Conservation (phyloP, 2,797 vertebrate species). For the Pangasius mekongensis region DNA sequence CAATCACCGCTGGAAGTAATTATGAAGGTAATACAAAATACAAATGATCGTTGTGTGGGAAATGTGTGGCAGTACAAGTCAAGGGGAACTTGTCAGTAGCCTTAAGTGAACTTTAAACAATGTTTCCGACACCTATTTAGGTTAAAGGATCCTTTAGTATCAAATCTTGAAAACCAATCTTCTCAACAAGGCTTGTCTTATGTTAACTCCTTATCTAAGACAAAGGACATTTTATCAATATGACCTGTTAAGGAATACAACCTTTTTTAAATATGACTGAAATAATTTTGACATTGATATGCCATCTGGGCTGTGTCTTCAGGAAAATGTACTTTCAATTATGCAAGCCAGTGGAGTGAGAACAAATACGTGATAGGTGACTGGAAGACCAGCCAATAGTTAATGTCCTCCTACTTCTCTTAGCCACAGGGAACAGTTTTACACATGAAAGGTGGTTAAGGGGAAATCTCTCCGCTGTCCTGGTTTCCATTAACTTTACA, state of each 20-base stretch:
- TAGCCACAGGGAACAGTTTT: slow-evolving; percentile 63
- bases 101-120: neutral
- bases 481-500: slow-evolving; percentile 47
- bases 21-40: slow-evolving; percentile 24
- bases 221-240: slow-evolving; percentile 29
- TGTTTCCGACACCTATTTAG: neutral
- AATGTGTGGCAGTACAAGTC: slow-evolving; percentile 17
- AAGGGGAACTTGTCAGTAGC: neutral
- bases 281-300: slow-evolving; percentile 76
- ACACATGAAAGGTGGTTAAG: slow-evolving; percentile 56
- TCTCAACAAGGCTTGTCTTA: neutral
- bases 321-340: slow-evolving; percentile 83
- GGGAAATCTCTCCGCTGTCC: slow-evolving; percentile 37
- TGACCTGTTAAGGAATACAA: slow-evolving; percentile 69
- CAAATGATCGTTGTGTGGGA: slow-evolving; percentile 7
- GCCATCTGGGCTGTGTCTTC: slow-evolving; percentile 81
- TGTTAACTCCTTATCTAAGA: neutral
- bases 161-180: neutral
- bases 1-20: slow-evolving; percentile 28
- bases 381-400: slow-evolving; percentile 71
- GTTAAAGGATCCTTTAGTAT: neutral
- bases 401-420: slow-evolving; percentile 70
- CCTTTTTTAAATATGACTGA: slow-evolving; percentile 76
- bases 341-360: slow-evolving; percentile 79
- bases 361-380: slow-evolving; percentile 73